Conservation (phyloP, 2,113 vertebrate genomes). For the Toxotes chatareus region DNA sequence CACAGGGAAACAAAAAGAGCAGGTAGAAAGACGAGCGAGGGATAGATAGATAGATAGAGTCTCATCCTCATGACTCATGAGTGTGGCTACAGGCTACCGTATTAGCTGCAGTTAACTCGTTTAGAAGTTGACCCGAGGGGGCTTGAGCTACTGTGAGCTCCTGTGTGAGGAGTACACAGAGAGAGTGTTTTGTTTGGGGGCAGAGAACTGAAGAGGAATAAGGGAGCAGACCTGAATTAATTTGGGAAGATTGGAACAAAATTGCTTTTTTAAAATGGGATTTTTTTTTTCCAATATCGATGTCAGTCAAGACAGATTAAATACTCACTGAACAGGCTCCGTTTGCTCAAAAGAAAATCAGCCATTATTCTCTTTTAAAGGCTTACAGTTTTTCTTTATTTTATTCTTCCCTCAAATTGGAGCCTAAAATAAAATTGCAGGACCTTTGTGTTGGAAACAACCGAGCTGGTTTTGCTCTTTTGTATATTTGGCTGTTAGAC, state of each 20-base stretch:
- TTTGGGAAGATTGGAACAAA: slow-evolving; percentile 1
- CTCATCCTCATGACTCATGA: slow-evolving; percentile 42
- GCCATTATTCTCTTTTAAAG: not conserved
- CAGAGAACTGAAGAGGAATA: slow-evolving; percentile 5
- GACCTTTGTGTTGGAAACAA: slow-evolving; percentile 15
- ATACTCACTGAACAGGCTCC: not conserved
- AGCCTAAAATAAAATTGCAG: not conserved
- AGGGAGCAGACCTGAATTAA: slow-evolving; percentile 9
- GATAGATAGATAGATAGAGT: not conserved
- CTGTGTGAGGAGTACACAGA: slow-evolving; percentile 15
- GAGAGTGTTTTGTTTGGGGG: slow-evolving; percentile 11
- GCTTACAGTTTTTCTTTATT: not conserved
- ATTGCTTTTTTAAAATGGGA: slow-evolving; percentile 2
- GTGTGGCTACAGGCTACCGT: slow-evolving; percentile 25
- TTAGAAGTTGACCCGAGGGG: slow-evolving; percentile 37
- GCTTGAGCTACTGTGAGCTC: slow-evolving; percentile 18
- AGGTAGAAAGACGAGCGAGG: slow-evolving; percentile 25
- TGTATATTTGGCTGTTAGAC: not conserved
- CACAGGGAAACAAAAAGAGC: slow-evolving; percentile 29
- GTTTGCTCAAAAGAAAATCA: not conserved
- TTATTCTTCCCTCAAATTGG: not conserved
- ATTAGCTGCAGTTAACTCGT: slow-evolving; percentile 55
- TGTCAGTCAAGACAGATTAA: not conserved
- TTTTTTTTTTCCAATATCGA: not conserved
- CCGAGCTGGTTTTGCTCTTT: slow-evolving; percentile 4